These are phyloP conservation scores for Augochlorella aurata DNA, from an alignment of 2,888 invertebrate species.

Conservation along the genomic window DNA sequence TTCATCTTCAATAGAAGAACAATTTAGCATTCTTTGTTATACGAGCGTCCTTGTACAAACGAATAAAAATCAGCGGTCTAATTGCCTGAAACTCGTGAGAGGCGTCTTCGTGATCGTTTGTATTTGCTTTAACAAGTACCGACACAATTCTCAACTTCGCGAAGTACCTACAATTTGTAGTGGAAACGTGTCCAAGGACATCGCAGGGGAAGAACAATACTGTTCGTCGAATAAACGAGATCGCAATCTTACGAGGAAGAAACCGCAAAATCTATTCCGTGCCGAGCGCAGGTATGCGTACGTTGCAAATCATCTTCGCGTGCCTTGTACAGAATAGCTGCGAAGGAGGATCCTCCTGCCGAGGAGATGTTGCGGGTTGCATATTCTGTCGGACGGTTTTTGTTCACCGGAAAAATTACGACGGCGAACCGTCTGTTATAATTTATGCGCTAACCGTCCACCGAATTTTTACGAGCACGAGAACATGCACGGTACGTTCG, in stretches of 20 bases:
- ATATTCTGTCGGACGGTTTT: neutral
- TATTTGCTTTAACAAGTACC: neutral
- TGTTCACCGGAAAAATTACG: neutral
- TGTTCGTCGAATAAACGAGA: slow-evolving; percentile 3
- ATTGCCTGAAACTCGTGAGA: no score
- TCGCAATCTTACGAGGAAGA: slow-evolving; percentile 26
- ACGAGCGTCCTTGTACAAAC: no score
- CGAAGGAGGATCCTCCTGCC: neutral
- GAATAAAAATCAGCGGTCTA: no score
- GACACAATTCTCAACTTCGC: neutral
- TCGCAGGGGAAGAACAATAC: neutral
- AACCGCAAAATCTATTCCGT: slow-evolving; percentile 14
- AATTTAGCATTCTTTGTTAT: no score
- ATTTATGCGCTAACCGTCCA: neutral
- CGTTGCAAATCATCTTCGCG: slow-evolving; percentile 7
- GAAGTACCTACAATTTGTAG: neutral
- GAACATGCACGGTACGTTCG: neutral
- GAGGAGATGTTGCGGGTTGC: neutral
- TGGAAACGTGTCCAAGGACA: slow-evolving; percentile 29
- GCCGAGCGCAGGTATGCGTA: neutral
- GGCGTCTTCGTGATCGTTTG: no score
- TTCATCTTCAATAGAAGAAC: no score
- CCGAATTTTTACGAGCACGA: neutral
- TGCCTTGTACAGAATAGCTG: neutral
- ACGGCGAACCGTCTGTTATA: neutral